Conservation (phyloP, 2,797 vertebrate species). For the Xenops minutus region DNA sequence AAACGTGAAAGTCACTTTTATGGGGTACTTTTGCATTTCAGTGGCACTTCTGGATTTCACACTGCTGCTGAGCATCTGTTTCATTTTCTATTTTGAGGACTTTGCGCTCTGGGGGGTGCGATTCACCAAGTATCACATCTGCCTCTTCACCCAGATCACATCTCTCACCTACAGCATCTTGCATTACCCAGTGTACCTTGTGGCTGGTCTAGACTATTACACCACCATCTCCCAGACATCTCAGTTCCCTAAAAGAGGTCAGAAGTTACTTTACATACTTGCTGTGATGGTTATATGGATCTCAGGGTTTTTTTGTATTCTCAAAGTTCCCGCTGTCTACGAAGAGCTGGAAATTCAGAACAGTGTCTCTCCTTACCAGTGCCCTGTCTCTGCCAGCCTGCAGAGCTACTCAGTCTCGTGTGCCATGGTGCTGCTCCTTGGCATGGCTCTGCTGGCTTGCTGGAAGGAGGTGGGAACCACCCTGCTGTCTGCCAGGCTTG, state of each 20-base stretch:
- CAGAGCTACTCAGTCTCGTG: conserved; percentile 74
- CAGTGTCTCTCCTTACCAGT: conserved; percentile 42
- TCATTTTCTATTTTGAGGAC: conserved; percentile 73
- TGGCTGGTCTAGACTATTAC: conserved; percentile 78
- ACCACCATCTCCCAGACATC: conserved; percentile 52
- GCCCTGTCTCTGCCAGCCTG: conserved; percentile 70
- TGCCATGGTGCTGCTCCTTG: conserved; percentile 43
- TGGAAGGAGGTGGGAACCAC: conserved; percentile 58
- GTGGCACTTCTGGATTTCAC: conserved; percentile 77
- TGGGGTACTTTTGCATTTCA: conserved; percentile 82
- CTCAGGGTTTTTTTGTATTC: conserved; percentile 65
- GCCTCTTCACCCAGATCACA: conserved; percentile 80
- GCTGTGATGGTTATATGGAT: conserved; percentile 74
- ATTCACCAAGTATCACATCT: conserved; percentile 83
- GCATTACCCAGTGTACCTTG: conserved; percentile 79
- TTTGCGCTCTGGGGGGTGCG: conserved; percentile 73
- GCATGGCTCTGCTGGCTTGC: conserved; percentile 14
- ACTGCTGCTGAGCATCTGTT: conserved; percentile 64
- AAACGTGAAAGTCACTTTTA: conserved; percentile 71
- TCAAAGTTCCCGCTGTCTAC: conserved; percentile 56
- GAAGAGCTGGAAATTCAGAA: conserved; percentile 46
- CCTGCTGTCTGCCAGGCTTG: conserved; percentile 48
- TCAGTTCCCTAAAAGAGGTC: neutral
- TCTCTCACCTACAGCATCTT: conserved; percentile 74
- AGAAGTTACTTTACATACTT: conserved; percentile 43